These are phyloP conservation scores for Drosophila parvula DNA, from an alignment of 1,140 invertebrate species.

Conservation along the genomic window DNA sequence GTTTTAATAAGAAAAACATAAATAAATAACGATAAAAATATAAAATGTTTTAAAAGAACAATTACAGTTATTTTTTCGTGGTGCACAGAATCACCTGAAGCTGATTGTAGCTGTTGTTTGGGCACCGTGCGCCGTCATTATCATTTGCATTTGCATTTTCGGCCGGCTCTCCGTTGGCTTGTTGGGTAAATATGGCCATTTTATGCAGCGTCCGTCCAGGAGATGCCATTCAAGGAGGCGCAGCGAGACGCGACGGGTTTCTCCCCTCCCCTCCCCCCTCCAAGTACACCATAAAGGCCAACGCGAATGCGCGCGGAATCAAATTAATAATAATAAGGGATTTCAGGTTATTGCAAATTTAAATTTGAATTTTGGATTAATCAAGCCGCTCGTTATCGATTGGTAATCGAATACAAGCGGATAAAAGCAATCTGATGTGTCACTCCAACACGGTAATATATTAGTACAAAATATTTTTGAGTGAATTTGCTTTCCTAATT, in stretches of 20 bases:
- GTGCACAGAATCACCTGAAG: constrained; percentile 22
- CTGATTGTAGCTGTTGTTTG: constrained; percentile 44
- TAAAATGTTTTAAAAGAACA: neutral
- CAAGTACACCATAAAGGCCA: constrained; percentile 17
- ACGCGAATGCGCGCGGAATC: neutral
- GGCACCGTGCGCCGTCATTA: constrained; percentile 59
- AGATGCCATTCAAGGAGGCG: constrained; percentile 25
- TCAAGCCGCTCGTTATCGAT: constrained; percentile 5
- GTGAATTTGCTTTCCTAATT: too few relatives aligned
- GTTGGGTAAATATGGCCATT: constrained; percentile 50
- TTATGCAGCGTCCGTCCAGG: constrained; percentile 45
- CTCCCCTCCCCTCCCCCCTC: too few relatives aligned
- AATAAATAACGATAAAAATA: neutral
- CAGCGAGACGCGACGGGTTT: neutral
- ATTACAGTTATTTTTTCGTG: neutral
- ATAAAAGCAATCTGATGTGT: neutral
- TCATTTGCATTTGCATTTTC: constrained; percentile 77
- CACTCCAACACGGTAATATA: too few relatives aligned
- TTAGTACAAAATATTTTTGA: neutral
- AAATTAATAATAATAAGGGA: neutral
- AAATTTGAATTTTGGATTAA: constrained; percentile 13
- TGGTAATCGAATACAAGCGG: constrained; percentile 5
- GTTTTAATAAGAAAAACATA: neutral
- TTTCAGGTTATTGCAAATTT: neutral
- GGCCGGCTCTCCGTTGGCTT: constrained; percentile 25